phyloP scores from a whole-genome alignment of 2,113 vertebrate species.

The Cyanoderma ruficeps region DNA sequence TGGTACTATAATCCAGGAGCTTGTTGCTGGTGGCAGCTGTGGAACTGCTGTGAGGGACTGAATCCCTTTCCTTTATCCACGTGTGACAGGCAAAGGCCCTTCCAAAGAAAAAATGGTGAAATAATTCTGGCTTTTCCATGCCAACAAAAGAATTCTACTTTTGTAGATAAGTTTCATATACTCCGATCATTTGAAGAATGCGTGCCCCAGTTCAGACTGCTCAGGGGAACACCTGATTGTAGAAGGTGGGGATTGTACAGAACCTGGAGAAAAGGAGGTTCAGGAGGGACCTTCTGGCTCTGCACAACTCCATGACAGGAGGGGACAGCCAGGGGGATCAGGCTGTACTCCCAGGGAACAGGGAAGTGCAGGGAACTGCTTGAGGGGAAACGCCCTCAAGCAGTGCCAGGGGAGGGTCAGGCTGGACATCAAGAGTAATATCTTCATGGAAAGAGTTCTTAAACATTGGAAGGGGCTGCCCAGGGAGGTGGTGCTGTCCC shows the following conservation, averaged over 20 bases:
- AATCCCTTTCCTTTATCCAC: not conserved
- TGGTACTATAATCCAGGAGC: not conserved
- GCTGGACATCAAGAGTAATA: not conserved
- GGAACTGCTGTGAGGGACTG: not conserved
- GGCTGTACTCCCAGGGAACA: not conserved
- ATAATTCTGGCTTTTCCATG: not conserved
- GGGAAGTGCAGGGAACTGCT: too few relatives aligned
- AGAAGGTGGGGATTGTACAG: not conserved
- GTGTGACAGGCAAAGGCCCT: not conserved
- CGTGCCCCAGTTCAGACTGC: not conserved
- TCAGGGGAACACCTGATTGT: not conserved
- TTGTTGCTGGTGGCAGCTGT: not conserved
- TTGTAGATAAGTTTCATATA: not conserved
- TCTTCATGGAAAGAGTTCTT: not conserved
- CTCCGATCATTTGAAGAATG: not conserved
- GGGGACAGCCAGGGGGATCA: not conserved
- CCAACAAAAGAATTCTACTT: not conserved
- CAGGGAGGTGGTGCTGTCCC: not conserved
- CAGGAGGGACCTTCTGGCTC: not conserved
- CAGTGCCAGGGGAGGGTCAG: fast-evolving
- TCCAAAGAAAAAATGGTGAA: not conserved
- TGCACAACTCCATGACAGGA: not conserved
- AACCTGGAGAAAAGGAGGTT: not conserved
- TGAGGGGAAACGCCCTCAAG: not conserved
- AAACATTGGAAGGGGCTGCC: not conserved